Evolutionary conservation across 2,113 vertebrate species (phyloP), one percentile per base, ranked within the genome.

Genomic region (Setophaga petechia): DNA sequence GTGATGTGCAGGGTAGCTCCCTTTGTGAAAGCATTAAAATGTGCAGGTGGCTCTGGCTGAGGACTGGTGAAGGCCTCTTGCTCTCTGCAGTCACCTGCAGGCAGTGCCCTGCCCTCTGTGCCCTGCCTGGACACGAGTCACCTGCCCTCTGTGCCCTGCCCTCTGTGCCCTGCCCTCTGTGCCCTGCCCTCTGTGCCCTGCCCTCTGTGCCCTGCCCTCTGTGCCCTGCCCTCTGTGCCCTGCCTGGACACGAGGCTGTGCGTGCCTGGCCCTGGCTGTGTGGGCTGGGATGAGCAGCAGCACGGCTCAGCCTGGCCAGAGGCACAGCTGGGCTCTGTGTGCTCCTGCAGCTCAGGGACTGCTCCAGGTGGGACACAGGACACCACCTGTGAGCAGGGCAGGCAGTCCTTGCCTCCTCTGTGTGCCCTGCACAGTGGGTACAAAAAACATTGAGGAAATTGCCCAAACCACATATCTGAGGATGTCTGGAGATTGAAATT

Each of bases 251-350:
- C 1, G 7, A 61, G 31, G 15, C 43, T 16, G 1, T 5, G 43
- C 16, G 1, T 0, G 1, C 44, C 65, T 54, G 74, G 3, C 15
- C 33, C 41, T 1, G 49, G 44, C 44, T 10, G 4, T 13, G 35
- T 14, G 66, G 20, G n/a, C 10, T 51, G 65, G 75, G 30, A 3
- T 35, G 71, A 71, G 71, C 10, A 31, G 55, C 27, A 44, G 39
- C 44, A 6, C 0, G 5, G 52, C 39, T 47, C 51, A 58, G 46
- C 16, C 3, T 2, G 49, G 28, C 39, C 72, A 33, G 13, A 47
- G 76, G 41, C 51, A 25, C 44, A 58, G 35, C 35, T 33, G 63
- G n/a, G 23, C 30, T 72, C 22, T 2, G 10, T 18, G 17, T 24
- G 15, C 62, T 81, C 61, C 41, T 31, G 35, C 1, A 3, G 5